phyloP scores from a whole-genome alignment of 2,888 invertebrate genomes.

The Pasiphila rectangulata region DNA sequence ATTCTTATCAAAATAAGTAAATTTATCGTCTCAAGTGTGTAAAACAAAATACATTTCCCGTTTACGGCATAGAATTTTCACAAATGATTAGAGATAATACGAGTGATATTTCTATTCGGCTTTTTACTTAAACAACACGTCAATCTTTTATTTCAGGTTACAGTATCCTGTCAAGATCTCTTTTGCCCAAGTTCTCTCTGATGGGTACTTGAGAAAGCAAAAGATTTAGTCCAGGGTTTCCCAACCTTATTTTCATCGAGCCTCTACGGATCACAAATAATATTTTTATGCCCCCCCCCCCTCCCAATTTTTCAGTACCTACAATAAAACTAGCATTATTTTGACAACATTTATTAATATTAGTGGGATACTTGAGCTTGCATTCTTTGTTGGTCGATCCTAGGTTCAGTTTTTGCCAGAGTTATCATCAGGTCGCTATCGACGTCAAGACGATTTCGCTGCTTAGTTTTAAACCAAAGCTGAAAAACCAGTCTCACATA shows the following conservation, averaged over 20 bases:
- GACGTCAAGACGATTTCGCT: neutral
- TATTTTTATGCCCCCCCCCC: neutral
- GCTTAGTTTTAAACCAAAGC: neutral
- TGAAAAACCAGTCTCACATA: neutral
- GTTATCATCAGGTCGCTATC: neutral
- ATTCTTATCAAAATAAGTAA: too few relatives aligned
- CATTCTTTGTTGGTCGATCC: neutral
- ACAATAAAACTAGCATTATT: neutral
- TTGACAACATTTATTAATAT: neutral
- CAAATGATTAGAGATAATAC: too few relatives aligned
- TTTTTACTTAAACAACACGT: too few relatives aligned
- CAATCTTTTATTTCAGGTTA: too few relatives aligned
- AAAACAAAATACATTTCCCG: too few relatives aligned
- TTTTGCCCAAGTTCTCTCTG: too few relatives aligned
- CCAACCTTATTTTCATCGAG: neutral
- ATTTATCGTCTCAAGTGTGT: too few relatives aligned
- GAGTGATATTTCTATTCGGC: too few relatives aligned
- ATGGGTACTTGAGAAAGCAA: too few relatives aligned
- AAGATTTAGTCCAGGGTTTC: too few relatives aligned
- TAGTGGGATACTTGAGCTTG: neutral
- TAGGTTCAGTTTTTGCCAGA: neutral
- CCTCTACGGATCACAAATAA: neutral
- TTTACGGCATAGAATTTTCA: too few relatives aligned
- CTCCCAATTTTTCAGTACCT: neutral
- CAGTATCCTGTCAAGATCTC: too few relatives aligned